A percentile compares a stretch with the other conserved stretches of the same genome.
Evolutionary conservation across 2,888 invertebrate species (phyloP).

Genomic region (Syrista parreyssii): DNA sequence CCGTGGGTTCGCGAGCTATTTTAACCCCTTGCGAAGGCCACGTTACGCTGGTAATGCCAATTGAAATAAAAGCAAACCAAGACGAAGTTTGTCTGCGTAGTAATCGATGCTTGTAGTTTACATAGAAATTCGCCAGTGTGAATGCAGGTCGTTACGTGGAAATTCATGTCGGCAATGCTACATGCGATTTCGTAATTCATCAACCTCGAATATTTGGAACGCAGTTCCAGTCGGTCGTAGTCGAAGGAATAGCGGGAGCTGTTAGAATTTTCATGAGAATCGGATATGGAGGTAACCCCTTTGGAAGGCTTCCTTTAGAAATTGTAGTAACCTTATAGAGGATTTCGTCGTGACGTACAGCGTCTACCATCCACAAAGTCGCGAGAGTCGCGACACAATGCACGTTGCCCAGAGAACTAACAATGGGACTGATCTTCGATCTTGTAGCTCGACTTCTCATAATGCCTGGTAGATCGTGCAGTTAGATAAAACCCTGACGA

Average conservation of each 20-base stretch:
- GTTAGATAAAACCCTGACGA: conserved; percentile 36
- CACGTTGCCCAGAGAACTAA: neutral
- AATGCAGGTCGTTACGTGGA: neutral
- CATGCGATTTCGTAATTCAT: neutral
- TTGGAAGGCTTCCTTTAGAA: neutral
- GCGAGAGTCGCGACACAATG: neutral
- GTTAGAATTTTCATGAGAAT: neutral
- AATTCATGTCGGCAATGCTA: neutral
- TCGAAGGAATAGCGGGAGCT: neutral
- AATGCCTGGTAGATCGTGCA: conserved; percentile 39
- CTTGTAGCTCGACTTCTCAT: conserved; percentile 28
- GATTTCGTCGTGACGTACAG: neutral
- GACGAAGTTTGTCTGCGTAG: neutral
- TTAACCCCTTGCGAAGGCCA: neutral
- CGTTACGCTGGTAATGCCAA: neutral
- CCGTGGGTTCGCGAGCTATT: neutral
- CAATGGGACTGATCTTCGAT: conserved; percentile 1
- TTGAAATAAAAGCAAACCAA: neutral
- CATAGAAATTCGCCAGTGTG: neutral
- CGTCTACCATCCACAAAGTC: neutral
- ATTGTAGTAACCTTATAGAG: neutral
- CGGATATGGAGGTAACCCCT: neutral
- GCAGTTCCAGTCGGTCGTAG: neutral
- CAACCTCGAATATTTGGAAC: neutral
- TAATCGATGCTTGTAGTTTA: neutral